Base-by-base conservation (phyloP, 2,888 invertebrate genomes). In the Melinopterus prodromus region DNA sequence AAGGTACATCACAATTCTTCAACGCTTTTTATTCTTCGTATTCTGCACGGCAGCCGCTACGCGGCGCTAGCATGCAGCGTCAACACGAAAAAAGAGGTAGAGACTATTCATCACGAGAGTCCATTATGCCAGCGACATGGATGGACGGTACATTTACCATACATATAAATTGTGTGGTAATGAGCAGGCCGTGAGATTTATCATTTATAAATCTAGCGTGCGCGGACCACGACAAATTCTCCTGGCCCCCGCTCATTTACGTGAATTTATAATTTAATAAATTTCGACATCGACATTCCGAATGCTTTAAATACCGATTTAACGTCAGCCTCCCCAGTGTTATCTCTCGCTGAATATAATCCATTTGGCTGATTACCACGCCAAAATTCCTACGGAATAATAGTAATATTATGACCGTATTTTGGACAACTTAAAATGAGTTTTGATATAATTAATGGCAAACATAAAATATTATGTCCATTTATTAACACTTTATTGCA, bases 151-250 rank as follows among this genome's bases (percentile, higher is more conserved):
- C 7, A 53, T 53, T 53, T 53, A 53, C 53, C 53, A 53, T 53
- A 53, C 53, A 53, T 53, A 53, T 53, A 53, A 53, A 53, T 53
- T 53, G 53, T 53, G 53, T 53, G 53, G 53, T 53, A 53, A 53
- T 53, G 53, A 53, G 53, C 53, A 12, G 7, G 12, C 53, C 53
- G 12, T 4, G 53, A 6, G 12, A 53, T 53, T 53, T 53, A 53
- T 53, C 53, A 53, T 53, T 53, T 53, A 53, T 53, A 53, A 53
- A 53, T 53, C 53, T 53, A 7, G 53, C 12, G 7, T 7, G 53
- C 53, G 7, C 53, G 53, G 53, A 12, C 26, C 12, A 53, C 53
- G 53, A 53, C 53, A 53, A 53, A 53, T 53, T 53, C 53, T 53
- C 53, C 53, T 53, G 53, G 53, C 7, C 7, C 26, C 53, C 53